Evolutionary conservation across 2,797 vertebrate genomes (phyloP).

Genomic region (Kryptopterus vitreolus): DNA sequence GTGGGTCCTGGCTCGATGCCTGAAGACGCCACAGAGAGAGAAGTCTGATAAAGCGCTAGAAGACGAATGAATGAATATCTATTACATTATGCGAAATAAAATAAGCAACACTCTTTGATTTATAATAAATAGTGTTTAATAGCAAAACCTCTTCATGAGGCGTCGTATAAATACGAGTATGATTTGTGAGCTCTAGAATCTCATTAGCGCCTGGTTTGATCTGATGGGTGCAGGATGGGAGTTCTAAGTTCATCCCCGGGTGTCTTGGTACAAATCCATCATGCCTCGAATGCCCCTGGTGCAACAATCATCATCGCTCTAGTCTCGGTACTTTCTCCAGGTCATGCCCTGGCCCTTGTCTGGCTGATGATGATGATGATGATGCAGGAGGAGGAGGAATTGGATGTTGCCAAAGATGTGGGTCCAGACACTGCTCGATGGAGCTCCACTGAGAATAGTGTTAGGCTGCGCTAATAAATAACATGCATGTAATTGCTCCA

Average conservation of each 20-base stretch:
- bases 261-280: slow-evolving; percentile 63
- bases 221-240: slow-evolving; percentile 63
- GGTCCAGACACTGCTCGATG: slow-evolving; percentile 73
- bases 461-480: not conserved
- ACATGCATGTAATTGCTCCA: not conserved
- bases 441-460: slow-evolving; percentile 57
- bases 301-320: slow-evolving; percentile 62
- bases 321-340: slow-evolving; percentile 67
- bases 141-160: not conserved
- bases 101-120: not conserved
- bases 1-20: too few relatives aligned
- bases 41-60: too few relatives aligned
- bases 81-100: too few relatives aligned
- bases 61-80: too few relatives aligned
- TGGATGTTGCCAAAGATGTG: slow-evolving; percentile 66
- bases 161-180: too few relatives aligned
- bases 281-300: slow-evolving; percentile 68
- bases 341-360: slow-evolving; percentile 45
- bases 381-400: too few relatives aligned
- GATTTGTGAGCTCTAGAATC: too few relatives aligned
- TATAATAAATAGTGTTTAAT: too few relatives aligned
- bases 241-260: slow-evolving; percentile 66
- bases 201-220: not conserved
- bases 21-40: too few relatives aligned
- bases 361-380: slow-evolving; percentile 68